Evolutionary conservation across 2,113 vertebrate species (phyloP).

Genomic region (Malurus alboscapulatus): DNA sequence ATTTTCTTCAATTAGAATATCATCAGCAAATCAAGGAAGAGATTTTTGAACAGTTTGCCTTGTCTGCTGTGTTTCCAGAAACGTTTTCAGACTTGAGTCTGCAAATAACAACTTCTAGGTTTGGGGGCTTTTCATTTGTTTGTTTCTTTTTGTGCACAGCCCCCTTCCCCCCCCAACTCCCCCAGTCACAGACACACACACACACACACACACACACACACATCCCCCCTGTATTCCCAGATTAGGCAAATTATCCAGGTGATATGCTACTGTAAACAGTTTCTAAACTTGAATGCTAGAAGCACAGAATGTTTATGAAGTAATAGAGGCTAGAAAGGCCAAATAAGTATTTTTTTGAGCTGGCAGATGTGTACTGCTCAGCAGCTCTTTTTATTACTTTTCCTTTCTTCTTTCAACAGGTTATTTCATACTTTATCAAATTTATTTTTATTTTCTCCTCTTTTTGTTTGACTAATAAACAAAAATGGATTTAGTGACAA

Average conservation of each 20-base stretch:
- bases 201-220: rapidly evolving
- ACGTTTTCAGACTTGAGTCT: background rate
- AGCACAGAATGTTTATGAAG: background rate
- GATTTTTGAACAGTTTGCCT: background rate
- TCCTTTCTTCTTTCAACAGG: background rate
- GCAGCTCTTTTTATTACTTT: background rate
- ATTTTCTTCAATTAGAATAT: background rate
- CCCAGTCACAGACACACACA: no score
- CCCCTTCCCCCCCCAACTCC: background rate
- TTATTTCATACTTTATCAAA: background rate
- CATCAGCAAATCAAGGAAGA: background rate
- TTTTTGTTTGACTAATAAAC: background rate
- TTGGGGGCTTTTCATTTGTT: background rate
- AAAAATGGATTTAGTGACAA: background rate
- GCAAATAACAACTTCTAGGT: background rate
- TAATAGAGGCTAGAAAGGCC: background rate
- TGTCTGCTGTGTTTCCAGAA: background rate
- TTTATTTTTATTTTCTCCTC: background rate
- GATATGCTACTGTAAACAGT: background rate
- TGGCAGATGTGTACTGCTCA: background rate
- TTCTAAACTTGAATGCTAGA: background rate
- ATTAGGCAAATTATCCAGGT: background rate
- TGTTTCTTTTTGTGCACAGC: background rate
- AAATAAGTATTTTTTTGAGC: background rate
- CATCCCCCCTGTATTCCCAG: rapidly evolving